A percentile compares a stretch with the other conserved stretches of the same genome.
Conservation (phyloP, 2,113 vertebrate genomes). For the Camelus dromedarius region DNA sequence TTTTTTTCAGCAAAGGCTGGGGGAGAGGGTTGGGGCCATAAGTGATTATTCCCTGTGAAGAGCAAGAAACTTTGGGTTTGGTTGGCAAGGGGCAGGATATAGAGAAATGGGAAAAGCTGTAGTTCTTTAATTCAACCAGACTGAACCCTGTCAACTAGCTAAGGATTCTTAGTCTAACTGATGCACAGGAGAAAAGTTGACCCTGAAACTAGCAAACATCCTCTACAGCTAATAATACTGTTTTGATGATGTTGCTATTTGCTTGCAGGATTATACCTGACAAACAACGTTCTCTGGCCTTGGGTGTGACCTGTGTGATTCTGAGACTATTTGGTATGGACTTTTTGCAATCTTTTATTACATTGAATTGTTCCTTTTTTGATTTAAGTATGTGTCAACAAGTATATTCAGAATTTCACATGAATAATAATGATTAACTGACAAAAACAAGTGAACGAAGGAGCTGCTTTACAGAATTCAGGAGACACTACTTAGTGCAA, state of each 20-base stretch:
- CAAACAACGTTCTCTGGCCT: conserved; percentile 20
- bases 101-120: not conserved
- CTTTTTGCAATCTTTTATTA: conserved; percentile 26
- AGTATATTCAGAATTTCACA: conserved; percentile 16
- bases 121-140: not conserved
- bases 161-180: not conserved
- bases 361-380: conserved; percentile 24
- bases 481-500: not conserved
- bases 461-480: not conserved
- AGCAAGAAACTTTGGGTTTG: not conserved
- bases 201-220: not conserved
- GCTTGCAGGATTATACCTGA: conserved; percentile 63
- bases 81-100: not conserved
- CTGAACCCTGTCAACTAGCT: not conserved
- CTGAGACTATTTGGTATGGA: conserved; percentile 75
- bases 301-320: conserved; percentile 44
- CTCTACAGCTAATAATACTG: not conserved
- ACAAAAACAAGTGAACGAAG: not conserved
- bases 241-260: conserved; percentile 44
- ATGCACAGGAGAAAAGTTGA: not conserved
- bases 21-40: not conserved
- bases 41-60: not conserved
- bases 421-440: conserved; percentile 28
- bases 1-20: not conserved
- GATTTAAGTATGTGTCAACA: not conserved